Evolutionary conservation across 2,888 invertebrate species (phyloP).

Genomic region (Drosophila demipolita): DNA sequence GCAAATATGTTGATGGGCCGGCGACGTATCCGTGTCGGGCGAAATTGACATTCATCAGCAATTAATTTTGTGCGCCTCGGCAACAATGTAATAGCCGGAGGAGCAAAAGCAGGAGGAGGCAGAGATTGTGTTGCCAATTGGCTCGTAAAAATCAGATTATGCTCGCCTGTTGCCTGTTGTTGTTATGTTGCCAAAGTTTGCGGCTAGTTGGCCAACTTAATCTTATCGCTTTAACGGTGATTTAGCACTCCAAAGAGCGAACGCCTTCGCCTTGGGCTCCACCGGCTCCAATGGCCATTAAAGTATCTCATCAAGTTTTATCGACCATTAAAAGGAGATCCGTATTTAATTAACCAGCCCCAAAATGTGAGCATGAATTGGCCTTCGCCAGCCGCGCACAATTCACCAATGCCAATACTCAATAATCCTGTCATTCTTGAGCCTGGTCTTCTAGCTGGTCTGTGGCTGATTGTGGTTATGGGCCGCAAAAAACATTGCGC

Average conservation of each 20-base stretch:
- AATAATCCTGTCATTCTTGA: neutral
- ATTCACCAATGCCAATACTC: slow-evolving; percentile 28
- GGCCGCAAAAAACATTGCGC: slow-evolving; percentile 22
- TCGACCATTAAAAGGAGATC: slow-evolving; percentile 83
- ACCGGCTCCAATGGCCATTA: slow-evolving; percentile 61
- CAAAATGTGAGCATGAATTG: slow-evolving; percentile 85
- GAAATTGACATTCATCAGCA: slow-evolving; percentile 82
- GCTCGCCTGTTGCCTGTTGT: slow-evolving; percentile 37
- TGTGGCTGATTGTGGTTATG: slow-evolving; percentile 55
- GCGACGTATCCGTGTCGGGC: slow-evolving; percentile 31
- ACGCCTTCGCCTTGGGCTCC: slow-evolving; percentile 13
- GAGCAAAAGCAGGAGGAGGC: slow-evolving; percentile 17
- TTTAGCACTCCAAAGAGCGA: slow-evolving; percentile 64
- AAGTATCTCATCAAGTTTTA: slow-evolving; percentile 84
- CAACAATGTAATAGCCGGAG: slow-evolving; percentile 76
- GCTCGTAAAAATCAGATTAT: slow-evolving; percentile 76
- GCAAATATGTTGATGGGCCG: slow-evolving; percentile 16
- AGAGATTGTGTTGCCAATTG: slow-evolving; percentile 79
- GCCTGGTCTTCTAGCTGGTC: slow-evolving; percentile 26
- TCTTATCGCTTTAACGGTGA: slow-evolving; percentile 80
- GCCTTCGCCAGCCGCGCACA: slow-evolving; percentile 65
- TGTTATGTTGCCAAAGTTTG: slow-evolving; percentile 44
- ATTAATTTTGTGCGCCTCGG: slow-evolving; percentile 83
- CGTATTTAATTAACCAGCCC: slow-evolving; percentile 83
- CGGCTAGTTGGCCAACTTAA: slow-evolving; percentile 64